Conservation (phyloP, 2,113 vertebrate species). For the Parotia lawesii region DNA sequence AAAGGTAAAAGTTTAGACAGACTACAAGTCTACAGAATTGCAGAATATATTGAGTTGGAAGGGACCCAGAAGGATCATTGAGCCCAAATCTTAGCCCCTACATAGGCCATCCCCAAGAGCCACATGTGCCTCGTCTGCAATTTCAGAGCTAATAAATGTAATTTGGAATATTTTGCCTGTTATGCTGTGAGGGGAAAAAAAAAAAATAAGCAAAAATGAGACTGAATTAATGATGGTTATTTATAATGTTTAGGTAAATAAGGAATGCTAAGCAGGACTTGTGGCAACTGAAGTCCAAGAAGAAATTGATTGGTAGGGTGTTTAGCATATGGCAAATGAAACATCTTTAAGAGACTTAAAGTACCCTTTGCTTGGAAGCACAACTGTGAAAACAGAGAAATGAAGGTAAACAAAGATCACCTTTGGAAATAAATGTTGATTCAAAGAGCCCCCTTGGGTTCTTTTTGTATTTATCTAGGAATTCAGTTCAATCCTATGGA, state of each 20-base stretch:
- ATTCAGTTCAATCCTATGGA: neutral
- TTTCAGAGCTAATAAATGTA: neutral
- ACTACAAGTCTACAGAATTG: neutral
- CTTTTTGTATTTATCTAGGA: neutral
- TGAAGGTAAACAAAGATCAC: neutral
- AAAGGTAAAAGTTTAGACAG: neutral
- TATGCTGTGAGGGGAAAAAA: neutral
- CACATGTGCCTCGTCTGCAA: neutral
- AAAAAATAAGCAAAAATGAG: neutral
- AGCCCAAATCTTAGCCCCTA: neutral
- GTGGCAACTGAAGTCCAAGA: neutral
- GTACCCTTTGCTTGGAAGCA: neutral
- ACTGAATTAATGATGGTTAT: neutral
- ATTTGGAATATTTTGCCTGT: neutral
- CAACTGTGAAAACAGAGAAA: neutral
- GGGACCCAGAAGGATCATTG: neutral
- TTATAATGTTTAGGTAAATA: neutral
- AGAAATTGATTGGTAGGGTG: neutral
- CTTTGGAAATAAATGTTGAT: accelerated
- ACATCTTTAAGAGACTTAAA: neutral
- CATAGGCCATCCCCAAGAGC: neutral
- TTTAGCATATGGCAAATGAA: neutral
- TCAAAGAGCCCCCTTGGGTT: accelerated
- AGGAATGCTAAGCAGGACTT: neutral
- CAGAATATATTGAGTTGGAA: neutral